Conservation (phyloP, 2,888 invertebrate genomes). For the Elmis aenea region DNA sequence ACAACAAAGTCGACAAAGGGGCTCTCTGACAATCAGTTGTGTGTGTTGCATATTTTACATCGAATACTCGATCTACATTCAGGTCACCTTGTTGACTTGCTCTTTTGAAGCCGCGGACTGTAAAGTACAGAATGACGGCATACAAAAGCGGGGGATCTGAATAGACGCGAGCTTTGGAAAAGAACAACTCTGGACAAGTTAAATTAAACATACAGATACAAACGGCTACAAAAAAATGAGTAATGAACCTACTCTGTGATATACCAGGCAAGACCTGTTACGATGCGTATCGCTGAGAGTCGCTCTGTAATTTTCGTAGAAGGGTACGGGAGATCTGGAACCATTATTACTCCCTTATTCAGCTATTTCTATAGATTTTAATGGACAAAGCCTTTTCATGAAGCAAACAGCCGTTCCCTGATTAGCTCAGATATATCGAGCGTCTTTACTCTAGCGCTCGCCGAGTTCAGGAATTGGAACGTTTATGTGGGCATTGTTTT, state of each 20-base stretch:
- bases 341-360: background rate
- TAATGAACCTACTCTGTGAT: conserved; percentile 21
- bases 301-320: conserved; percentile 17
- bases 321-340: conserved; percentile 1
- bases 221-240: conserved; percentile 19
- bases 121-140: conserved; percentile 12
- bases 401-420: background rate
- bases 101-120: conserved; percentile 39
- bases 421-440: too few species aligned
- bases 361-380: background rate
- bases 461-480: conserved; percentile 1
- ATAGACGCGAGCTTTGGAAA: conserved; percentile 20
- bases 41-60: conserved; percentile 42
- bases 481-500: conserved; percentile 16
- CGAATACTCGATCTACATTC: conserved; percentile 42
- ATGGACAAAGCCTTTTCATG: background rate
- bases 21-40: conserved; percentile 32
- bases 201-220: conserved; percentile 27
- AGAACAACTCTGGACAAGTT: conserved; percentile 23
- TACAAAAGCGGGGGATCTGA: conserved; percentile 26
- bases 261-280: conserved; percentile 10
- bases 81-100: conserved; percentile 41
- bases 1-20: conserved; percentile 37
- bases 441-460: too few species aligned
- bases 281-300: background rate